Evolutionary conservation across 2,888 invertebrate species (phyloP).

Genomic region (Cylindroiulus punctatus): DNA sequence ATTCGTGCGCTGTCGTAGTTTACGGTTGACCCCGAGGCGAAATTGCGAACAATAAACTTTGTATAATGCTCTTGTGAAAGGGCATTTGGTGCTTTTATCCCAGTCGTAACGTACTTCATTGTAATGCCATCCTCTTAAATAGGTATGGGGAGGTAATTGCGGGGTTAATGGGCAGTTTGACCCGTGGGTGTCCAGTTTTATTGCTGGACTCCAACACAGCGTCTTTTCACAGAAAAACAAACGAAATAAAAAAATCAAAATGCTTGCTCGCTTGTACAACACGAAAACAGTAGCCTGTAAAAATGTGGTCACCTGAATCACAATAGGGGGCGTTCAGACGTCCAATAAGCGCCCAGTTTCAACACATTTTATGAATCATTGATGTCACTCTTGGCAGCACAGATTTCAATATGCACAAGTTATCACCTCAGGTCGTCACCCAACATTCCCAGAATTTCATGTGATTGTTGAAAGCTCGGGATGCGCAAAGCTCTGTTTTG

Average conservation of each 20-base stretch:
- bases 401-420: neutral
- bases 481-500: neutral
- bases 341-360: neutral
- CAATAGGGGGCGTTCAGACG: neutral
- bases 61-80: constrained; percentile 38
- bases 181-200: constrained; percentile 34
- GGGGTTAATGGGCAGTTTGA: constrained; percentile 14
- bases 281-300: neutral
- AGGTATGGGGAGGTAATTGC: neutral
- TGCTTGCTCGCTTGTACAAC: neutral
- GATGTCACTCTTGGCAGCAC: neutral
- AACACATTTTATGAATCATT: neutral
- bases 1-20: neutral
- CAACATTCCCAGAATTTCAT: neutral
- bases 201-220: neutral
- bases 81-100: constrained; percentile 21
- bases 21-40: constrained; percentile 8
- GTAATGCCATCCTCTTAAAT: neutral
- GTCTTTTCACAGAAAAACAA: neutral
- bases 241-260: neutral
- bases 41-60: constrained; percentile 37
- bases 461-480: neutral
- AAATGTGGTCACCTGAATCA: neutral
- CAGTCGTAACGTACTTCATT: constrained; percentile 34
- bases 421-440: neutral